Conservation (phyloP, 2,113 vertebrate genomes). For the Sceloporus tristichus region DNA sequence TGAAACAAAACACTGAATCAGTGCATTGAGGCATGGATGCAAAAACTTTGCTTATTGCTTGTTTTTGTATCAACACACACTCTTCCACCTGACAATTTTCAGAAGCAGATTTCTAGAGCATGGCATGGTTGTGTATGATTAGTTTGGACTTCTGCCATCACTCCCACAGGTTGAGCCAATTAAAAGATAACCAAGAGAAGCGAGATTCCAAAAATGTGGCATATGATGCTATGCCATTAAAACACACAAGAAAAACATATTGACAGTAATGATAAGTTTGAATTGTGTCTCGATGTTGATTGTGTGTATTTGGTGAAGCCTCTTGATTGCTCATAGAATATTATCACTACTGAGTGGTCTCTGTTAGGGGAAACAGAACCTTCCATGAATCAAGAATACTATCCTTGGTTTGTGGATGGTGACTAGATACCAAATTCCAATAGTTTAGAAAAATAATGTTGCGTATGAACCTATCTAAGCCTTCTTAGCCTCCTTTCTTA, state of each 20-base stretch:
- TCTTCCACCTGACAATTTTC: constrained; percentile 56
- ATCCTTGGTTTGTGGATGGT: neutral
- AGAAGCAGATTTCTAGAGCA: constrained; percentile 64
- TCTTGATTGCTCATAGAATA: constrained; percentile 26
- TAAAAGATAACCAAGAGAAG: constrained; percentile 72
- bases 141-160: constrained; percentile 73
- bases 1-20: neutral
- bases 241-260: constrained; percentile 64
- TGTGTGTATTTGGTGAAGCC: constrained; percentile 60
- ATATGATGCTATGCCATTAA: constrained; percentile 71
- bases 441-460: neutral
- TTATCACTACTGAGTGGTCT: constrained; percentile 22
- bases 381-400: neutral
- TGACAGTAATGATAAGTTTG: constrained; percentile 63
- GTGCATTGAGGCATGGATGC: neutral
- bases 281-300: constrained; percentile 65
- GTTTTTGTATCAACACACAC: constrained; percentile 34
- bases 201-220: constrained; percentile 65
- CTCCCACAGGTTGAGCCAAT: constrained; percentile 80
- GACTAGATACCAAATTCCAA: too few species aligned
- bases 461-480: neutral
- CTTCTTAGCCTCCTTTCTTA: neutral
- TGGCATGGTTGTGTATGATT: constrained; percentile 74
- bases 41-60: constrained; percentile 23
- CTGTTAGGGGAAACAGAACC: neutral